Evolutionary conservation across 2,888 invertebrate genomes (phyloP), one percentile per base, ranked within the genome.

Genomic region (Ptychoptera albimana): DNA sequence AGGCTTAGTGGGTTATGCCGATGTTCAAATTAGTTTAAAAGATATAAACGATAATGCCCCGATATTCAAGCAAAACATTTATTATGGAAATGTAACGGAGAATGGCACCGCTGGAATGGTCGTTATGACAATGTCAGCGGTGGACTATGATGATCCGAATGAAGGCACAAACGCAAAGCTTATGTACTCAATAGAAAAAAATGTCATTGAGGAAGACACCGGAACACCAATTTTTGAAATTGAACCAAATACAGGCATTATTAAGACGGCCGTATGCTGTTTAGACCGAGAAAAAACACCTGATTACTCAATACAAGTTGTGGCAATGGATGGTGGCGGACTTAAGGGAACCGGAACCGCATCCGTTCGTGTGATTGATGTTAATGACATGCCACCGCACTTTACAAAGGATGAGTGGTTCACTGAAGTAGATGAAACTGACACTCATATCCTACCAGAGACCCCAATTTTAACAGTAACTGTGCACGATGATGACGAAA

Each of bases 41-140:
- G 94, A 94, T 66, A 92, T 94, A 61, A 96, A 96, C 70, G 96
- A 96, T 72, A 96, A 96, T 68, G 85, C 88, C 7, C 96, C 96
- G n/a, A 82, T 87, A 55, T 96, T 96, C 71, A 91, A 91, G 6
- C 89, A 87, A 69, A 88, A 87, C 50, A 84, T 92, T 40, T 92
- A 92, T 66, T 87, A 85, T 61, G 92, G 92, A 48, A 92, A 92
- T 65, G 93, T 96, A 14, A 91, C 91, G 1, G 96, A 96, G 69
- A 93, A 94, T 63, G 93, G 93, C 53, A 89, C 89, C 11, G 87
- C 89, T 55, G 92, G 92, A 51, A 93, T 93, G 87, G 89, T 92
- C 48, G 94, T 96, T 45, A 93, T 96, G 93, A 94, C 93, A 40
- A 94, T 96, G 86, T 92, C 91, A 11, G 96, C 96, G 8, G 85